Evolutionary conservation across 1,140 invertebrate species (phyloP).

Genomic region (Diorhabda elongata): DNA sequence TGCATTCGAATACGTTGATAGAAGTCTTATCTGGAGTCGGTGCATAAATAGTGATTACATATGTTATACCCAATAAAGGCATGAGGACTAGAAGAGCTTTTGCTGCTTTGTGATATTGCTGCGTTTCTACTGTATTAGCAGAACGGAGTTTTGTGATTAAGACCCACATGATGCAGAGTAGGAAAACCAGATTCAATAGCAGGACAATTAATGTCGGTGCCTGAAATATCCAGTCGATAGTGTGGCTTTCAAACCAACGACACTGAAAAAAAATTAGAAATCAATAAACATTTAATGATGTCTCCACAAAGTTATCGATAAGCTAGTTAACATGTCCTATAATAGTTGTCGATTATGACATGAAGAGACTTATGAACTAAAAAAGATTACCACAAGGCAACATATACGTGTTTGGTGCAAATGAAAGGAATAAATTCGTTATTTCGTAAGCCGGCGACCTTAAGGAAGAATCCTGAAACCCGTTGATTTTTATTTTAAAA

Average conservation of each 20-base stretch:
- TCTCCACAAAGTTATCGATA: too few relatives aligned
- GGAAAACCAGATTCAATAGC: conserved; percentile 79
- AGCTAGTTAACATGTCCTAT: too few relatives aligned
- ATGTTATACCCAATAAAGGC: conserved; percentile 83
- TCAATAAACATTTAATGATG: too few relatives aligned
- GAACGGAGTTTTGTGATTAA: conserved; percentile 87
- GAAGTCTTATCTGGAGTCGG: conserved; percentile 56
- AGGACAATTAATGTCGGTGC: conserved; percentile 68
- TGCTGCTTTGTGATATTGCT: conserved; percentile 83
- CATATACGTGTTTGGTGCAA: too few relatives aligned
- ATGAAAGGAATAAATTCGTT: too few relatives aligned
- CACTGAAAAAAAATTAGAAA: conserved; percentile 22
- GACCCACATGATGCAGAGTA: conserved; percentile 90
- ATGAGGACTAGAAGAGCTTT: conserved; percentile 85
- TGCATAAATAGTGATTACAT: conserved; percentile 73
- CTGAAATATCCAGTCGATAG: conserved; percentile 78
- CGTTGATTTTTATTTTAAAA: too few relatives aligned
- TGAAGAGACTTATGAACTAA: too few relatives aligned
- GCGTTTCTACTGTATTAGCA: conserved; percentile 78
- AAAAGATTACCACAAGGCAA: too few relatives aligned
- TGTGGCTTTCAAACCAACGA: conserved; percentile 51
- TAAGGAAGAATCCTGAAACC: too few relatives aligned
- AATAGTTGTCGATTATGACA: too few relatives aligned
- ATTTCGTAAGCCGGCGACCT: too few relatives aligned
- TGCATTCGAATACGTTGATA: conserved; percentile 57